Evolutionary conservation across 2,888 invertebrate genomes (phyloP).

Genomic region (Xestia xanthographa): DNA sequence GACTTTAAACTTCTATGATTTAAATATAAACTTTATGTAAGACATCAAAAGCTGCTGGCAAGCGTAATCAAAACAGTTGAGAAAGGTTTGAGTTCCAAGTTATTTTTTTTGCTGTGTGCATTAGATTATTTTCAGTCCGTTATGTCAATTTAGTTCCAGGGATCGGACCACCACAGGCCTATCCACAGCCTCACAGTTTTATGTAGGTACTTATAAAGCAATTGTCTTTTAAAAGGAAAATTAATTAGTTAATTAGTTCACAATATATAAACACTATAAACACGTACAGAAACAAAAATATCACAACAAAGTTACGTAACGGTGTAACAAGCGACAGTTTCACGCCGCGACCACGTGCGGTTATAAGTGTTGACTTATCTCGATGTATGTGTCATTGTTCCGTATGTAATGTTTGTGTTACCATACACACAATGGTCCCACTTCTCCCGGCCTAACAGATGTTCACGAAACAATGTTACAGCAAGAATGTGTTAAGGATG

Average conservation of each 20-base stretch:
- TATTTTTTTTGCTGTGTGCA: neutral
- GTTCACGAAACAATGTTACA: slow-evolving; percentile 9
- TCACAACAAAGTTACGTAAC: slow-evolving; percentile 42
- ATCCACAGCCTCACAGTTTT: neutral
- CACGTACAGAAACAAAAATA: slow-evolving; percentile 26
- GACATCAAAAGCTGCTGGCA: neutral
- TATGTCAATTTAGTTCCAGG: neutral
- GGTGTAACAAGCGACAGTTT: slow-evolving; percentile 44
- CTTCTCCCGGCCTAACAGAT: slow-evolving; percentile 34
- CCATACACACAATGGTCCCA: slow-evolving; percentile 20
- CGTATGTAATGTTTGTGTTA: slow-evolving; percentile 33
- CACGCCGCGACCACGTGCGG: slow-evolving; percentile 58
- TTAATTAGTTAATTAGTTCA: neutral
- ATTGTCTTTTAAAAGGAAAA: neutral
- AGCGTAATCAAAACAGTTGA: neutral
- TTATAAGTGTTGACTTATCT: slow-evolving; percentile 53
- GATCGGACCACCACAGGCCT: neutral
- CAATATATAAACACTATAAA: slow-evolving; percentile 3
- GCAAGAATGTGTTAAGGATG: neutral
- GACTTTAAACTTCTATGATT: neutral
- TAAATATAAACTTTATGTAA: neutral
- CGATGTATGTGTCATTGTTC: slow-evolving; percentile 69
- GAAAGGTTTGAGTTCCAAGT: neutral
- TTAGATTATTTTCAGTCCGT: neutral
- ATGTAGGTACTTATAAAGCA: too few species aligned